Evolutionary conservation across 2,113 vertebrate species (phyloP).

Genomic region (Bufo bufo): DNA sequence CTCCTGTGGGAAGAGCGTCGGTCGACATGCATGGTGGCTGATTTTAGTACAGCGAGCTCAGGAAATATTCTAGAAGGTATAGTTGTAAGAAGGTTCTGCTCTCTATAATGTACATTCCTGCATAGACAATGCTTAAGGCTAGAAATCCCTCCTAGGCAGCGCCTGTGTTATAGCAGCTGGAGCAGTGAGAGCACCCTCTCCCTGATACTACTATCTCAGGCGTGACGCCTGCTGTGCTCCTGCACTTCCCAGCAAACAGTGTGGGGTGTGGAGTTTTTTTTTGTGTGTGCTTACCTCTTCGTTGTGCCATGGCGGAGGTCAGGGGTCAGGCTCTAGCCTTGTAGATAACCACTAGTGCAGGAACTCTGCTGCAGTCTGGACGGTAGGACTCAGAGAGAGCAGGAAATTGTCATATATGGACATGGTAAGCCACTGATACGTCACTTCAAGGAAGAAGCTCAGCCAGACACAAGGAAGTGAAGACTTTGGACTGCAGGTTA

Average conservation of each 20-base stretch:
- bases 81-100: too few relatives aligned
- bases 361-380: slow-evolving; percentile 3
- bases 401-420: slow-evolving; percentile 68
- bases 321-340: slow-evolving; percentile 21
- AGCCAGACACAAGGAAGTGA: slow-evolving; percentile 59
- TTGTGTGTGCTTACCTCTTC: slow-evolving; percentile 62
- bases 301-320: slow-evolving; percentile 62
- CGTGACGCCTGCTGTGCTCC: not conserved
- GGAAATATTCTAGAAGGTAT: too few relatives aligned
- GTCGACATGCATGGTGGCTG: too few relatives aligned
- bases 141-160: too few relatives aligned
- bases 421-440: slow-evolving; percentile 58
- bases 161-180: too few relatives aligned
- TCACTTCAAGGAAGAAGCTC: slow-evolving; percentile 66
- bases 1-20: too few relatives aligned
- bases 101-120: too few relatives aligned
- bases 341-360: not conserved
- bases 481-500: slow-evolving; percentile 46
- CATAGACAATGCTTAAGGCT: too few relatives aligned
- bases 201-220: not conserved
- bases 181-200: not conserved
- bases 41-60: too few relatives aligned
- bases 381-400: slow-evolving; percentile 41
- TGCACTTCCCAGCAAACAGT: not conserved
- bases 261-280: not conserved